Conservation (phyloP, 2,888 invertebrate species). For the Ernsta delagoae region DNA sequence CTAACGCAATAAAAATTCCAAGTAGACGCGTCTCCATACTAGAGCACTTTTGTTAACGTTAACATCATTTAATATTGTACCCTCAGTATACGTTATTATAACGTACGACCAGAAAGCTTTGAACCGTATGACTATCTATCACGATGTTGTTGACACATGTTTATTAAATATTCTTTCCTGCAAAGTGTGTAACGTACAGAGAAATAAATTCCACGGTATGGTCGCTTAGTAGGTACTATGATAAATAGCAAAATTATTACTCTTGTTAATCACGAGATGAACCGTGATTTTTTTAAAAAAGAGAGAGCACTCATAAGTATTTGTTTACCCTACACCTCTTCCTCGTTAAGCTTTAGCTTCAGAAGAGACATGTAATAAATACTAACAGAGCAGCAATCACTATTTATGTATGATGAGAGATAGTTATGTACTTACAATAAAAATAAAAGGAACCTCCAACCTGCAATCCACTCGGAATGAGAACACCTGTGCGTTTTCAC, state of each 20-base stretch:
- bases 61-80: constrained; percentile 1
- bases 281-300: no score
- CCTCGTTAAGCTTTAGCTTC: no score
- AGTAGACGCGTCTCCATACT: constrained; percentile 44
- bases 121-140: constrained; percentile 11
- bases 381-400: neutral
- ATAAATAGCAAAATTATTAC: no score
- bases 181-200: no score
- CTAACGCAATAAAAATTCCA: constrained; percentile 66
- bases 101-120: constrained; percentile 15
- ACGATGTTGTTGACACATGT: constrained; percentile 10
- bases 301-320: no score
- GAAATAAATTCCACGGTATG: neutral
- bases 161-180: constrained; percentile 17
- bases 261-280: no score
- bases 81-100: constrained; percentile 8
- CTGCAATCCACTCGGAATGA: constrained; percentile 9
- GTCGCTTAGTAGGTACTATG: neutral
- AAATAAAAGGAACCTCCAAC: neutral
- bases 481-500: constrained; percentile 23
- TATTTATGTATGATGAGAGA: neutral
- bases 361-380: no score
- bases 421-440: no score
- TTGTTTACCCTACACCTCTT: no score
- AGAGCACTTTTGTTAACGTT: no score